Evolutionary conservation across 2,113 vertebrate species (phyloP), one percentile per base, ranked within the genome.

Genomic region (Pristiophorus japonicus): DNA sequence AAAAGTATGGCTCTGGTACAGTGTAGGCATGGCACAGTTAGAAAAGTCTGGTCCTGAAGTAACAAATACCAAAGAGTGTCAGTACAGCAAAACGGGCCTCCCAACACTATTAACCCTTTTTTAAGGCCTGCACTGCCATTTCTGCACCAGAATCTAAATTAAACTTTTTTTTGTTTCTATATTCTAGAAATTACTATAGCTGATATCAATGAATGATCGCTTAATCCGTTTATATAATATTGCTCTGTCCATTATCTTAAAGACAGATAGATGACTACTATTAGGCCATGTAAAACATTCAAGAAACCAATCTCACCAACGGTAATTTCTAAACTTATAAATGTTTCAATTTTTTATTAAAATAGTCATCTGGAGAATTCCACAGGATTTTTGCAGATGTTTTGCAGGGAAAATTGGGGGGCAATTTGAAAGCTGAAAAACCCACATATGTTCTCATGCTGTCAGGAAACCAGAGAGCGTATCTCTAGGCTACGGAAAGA

Each of bases 51-150:
- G 93, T 27, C 24, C 66, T 73, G 38, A 42, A 73, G 24, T 70
- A 94, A 47, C 93, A 67, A 67, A 94, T 70, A 70, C 66, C 93
- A 94, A 27, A 67, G 38, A 73, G 24, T 70, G 93, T 73, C 93
- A 94, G 24, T 14, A 22, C 66, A 27, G 65, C 65, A 14, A 30
- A 70, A 6, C 2, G 22, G 42, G 10, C 18, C 20, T 94, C 91
- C 62, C 59, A 66, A 27, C 6, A 66, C 8, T 45, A n/a, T 51
- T 70, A 70, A 51, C 93, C 20, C 24, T 62, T 90, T 63, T 66
- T 42, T 94, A 24, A 94, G 27, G 42, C 27, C 66, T 73, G 42
- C 22, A 34, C 65, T 70, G 92, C 24, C 45, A 47, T 34, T 45
- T 67, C 42, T 47, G 65, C 63, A 45, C 93, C 24, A 94, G 45